Percentiles rank a stretch among this genome's conserved stretches.
These are phyloP conservation scores for Heteropelma amictum DNA, from an alignment of 2,888 invertebrate species.

Conservation along the genomic window DNA sequence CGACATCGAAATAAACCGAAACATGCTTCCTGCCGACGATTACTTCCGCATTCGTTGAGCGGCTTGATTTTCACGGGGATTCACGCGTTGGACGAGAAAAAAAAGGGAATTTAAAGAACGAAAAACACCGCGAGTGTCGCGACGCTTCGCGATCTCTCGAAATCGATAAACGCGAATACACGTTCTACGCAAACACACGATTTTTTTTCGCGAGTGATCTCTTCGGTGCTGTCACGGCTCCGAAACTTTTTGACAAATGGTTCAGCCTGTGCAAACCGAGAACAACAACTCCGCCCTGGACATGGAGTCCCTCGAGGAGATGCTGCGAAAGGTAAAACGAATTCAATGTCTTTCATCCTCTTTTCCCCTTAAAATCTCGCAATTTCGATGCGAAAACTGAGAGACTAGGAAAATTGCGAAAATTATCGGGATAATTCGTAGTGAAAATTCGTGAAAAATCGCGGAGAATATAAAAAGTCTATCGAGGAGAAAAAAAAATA, in stretches of 20 bases:
- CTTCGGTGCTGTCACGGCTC: constrained; percentile 36
- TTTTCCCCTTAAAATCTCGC: constrained; percentile 1
- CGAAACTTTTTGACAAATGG: constrained; percentile 70
- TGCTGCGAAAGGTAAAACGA: constrained; percentile 85
- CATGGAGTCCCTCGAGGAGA: constrained; percentile 88
- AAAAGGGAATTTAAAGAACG: too few relatives aligned
- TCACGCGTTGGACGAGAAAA: neutral
- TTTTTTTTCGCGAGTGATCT: constrained; percentile 41
- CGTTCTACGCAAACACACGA: neutral
- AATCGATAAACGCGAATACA: constrained; percentile 1
- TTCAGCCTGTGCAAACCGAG: constrained; percentile 77
- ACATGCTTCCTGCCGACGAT: neutral
- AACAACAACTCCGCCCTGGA: constrained; percentile 83
- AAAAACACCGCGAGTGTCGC: neutral
- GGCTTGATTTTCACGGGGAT: neutral
- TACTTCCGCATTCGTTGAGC: too few relatives aligned
- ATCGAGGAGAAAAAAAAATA: too few relatives aligned
- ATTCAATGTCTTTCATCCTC: neutral
- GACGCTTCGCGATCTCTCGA: neutral
- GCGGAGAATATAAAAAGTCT: too few relatives aligned
- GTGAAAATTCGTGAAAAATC: too few relatives aligned
- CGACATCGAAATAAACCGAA: neutral
- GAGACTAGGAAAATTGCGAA: too few relatives aligned
- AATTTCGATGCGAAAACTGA: too few relatives aligned
- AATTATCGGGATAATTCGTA: too few relatives aligned